A percentile compares a stretch with the other conserved stretches of the same genome.
These are phyloP conservation scores for Agrypnia vestita DNA, from an alignment of 1,140 invertebrate genomes.

Conservation along the genomic window DNA sequence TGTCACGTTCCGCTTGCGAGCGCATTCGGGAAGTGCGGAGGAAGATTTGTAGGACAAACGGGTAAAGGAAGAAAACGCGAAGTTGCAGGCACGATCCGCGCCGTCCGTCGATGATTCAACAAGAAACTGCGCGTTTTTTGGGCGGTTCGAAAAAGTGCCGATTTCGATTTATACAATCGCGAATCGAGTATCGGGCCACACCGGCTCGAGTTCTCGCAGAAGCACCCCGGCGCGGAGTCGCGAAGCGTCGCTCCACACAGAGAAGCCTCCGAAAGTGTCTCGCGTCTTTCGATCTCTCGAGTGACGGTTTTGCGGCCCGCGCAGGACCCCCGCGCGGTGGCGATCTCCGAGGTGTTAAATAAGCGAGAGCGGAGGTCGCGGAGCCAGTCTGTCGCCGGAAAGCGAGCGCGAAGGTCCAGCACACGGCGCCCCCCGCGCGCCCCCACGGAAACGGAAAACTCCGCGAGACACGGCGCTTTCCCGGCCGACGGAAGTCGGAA, in stretches of 20 bases:
- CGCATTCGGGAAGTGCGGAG: not conserved
- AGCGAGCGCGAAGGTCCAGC: conserved; percentile 26
- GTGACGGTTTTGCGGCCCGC: not conserved
- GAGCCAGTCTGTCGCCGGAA: conserved; percentile 42
- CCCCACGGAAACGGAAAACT: not conserved
- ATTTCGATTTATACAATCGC: not conserved
- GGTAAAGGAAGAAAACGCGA: not conserved
- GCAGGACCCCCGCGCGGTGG: conserved; percentile 4
- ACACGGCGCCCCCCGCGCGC: not conserved
- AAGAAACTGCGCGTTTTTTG: not conserved
- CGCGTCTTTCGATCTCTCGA: not conserved
- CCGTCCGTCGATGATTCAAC: not conserved
- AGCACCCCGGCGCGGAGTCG: not conserved
- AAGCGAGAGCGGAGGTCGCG: not conserved
- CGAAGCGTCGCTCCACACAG: not conserved
- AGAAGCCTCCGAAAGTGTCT: no score
- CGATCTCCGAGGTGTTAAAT: conserved; percentile 40
- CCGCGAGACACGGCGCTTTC: conserved; percentile 6
- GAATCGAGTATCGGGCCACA: not conserved
- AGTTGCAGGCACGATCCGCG: not conserved
- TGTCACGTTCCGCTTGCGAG: conserved; percentile 3
- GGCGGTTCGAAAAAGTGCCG: not conserved
- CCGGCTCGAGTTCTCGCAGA: not conserved
- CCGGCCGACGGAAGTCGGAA: not conserved
- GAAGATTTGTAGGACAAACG: not conserved